Conservation (phyloP, 2,113 vertebrate genomes). For the Ovis aries region ARS-UI_Ramb_v3.0 NC_056054.1:260961501-260962000, state of each 20-base stretch:
- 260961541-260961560: accelerated
- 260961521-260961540: accelerated
- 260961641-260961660: neutral
- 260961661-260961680: neutral
- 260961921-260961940: neutral
- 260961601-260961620: neutral
- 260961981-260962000: neutral
- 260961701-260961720: neutral
- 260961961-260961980: accelerated
- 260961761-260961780: accelerated
- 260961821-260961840: accelerated
- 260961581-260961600: neutral
- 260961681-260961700: neutral
- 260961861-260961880: accelerated
- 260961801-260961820: neutral
- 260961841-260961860: neutral
- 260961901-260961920: neutral
- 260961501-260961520: neutral
- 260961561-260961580: neutral
- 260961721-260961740: accelerated
- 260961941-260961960: neutral
- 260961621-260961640: neutral
- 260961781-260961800: neutral
- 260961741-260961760: accelerated
- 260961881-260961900: accelerated